Base-by-base conservation (phyloP, 2,113 vertebrate genomes). In the Protobothrops flavoviridis region DNA sequence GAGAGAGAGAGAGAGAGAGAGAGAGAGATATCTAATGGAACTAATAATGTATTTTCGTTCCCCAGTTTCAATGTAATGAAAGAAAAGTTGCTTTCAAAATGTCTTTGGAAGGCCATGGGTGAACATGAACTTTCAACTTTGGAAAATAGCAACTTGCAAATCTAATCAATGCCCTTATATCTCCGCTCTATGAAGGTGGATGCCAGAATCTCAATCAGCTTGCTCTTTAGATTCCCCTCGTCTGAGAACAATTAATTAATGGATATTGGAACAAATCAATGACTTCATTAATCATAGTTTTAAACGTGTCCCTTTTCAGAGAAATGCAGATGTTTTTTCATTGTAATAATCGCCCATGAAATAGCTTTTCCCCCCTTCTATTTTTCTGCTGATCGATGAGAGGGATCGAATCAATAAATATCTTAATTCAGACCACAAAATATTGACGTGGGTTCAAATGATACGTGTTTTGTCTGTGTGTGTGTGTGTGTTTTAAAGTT, bases 211-310 rank as follows among this genome's bases (percentile, higher is more conserved):
- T 59, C 39, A 89, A 86, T 61, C 15, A 39, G 2, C 57, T 85
- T 93, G 69, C 11, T 90, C 43, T 45, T 90, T 26, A 61, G 8
- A 53, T 90, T 52, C 21, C 33, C 39, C 61, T 39, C 29, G 1
- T 11, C 29, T 13, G 69, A 59, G 90, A 93, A 86, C 92, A 90
- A 93, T 85, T 85, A 48, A 90, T 90, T 93, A 90, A 85, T 52
- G 88, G 88, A 90, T 90, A 20, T 52, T 85, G 55, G 43, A 90
- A 86, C 26, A 5, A 93, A 93, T 86, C 89, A 90, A 93, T 93
- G 43, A 17, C 6, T 90, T 52, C 74, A 93, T 93, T 90, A 93
- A 93, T 90, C 92, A 90, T 88, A 24, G 20, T 59, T 93, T 85
- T 59, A 89, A 87, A 48, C 1, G 17, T 33, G 56, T 50, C 45